Percentiles rank a stretch among this genome's conserved stretches.
Evolutionary conservation across 2,888 invertebrate species (phyloP).

Genomic region (Xylota sylvarum): DNA sequence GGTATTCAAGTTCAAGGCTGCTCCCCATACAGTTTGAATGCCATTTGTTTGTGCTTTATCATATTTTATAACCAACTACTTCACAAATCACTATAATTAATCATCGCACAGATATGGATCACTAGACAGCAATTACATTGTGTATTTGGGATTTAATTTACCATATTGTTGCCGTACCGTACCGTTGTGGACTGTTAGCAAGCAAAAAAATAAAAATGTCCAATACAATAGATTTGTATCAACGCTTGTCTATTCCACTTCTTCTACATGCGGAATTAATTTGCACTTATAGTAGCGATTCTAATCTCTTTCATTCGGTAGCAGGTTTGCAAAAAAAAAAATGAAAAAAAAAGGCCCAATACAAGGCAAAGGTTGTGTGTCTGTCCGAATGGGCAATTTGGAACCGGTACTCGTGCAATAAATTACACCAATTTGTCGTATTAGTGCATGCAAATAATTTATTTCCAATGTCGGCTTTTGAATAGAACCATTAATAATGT

Average conservation of each 20-base stretch:
- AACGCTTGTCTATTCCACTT: constrained; percentile 49
- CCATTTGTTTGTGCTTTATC: constrained; percentile 32
- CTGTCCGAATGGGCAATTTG: not conserved
- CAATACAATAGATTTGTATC: constrained; percentile 49
- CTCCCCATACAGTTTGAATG: not conserved
- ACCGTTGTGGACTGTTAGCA: constrained; percentile 5
- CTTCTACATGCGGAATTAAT: constrained; percentile 40
- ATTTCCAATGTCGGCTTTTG: constrained; percentile 43
- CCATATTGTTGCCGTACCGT: constrained; percentile 19
- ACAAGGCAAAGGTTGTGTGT: constrained; percentile 32
- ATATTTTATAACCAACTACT: constrained; percentile 42
- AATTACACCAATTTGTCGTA: constrained; percentile 59
- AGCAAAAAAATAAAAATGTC: constrained; percentile 7
- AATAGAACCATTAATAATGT: constrained; percentile 39
- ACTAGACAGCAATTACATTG: constrained; percentile 24
- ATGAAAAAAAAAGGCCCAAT: not conserved
- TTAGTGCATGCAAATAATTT: constrained; percentile 49
- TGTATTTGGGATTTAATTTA: constrained; percentile 25
- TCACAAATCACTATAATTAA: constrained; percentile 54
- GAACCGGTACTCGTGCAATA: constrained; percentile 28
- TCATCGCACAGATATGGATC: constrained; percentile 67
- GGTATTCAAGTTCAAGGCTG: constrained; percentile 67
- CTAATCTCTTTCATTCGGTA: constrained; percentile 28
- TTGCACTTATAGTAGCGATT: constrained; percentile 27
- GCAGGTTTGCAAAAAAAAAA: constrained; percentile 5